Evolutionary conservation across 1,140 invertebrate species (phyloP).

Genomic region (Drosophila ercepeae): DNA sequence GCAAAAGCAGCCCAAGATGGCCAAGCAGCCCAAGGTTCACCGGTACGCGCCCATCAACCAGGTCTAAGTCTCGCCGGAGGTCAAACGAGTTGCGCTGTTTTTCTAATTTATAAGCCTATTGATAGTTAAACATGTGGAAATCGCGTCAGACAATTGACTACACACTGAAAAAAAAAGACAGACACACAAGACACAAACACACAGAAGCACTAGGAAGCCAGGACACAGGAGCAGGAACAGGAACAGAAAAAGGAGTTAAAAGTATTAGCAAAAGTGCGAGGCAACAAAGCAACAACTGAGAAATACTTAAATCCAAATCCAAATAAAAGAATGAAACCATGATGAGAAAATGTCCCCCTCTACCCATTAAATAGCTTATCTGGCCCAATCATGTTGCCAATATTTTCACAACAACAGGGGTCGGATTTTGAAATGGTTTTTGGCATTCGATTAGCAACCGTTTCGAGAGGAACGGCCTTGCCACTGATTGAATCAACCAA

Average conservation of each 20-base stretch:
- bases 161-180: conserved; percentile 11
- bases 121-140: conserved; percentile 63
- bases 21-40: conserved; percentile 85
- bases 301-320: conserved; percentile 53
- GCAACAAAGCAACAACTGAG: conserved; percentile 53
- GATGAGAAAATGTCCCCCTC: conserved; percentile 12
- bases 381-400: conserved; percentile 43
- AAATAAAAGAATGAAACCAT: conserved; percentile 34
- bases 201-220: conserved; percentile 23
- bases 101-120: conserved; percentile 80
- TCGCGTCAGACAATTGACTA: conserved; percentile 45
- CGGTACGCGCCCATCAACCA: conserved; percentile 85
- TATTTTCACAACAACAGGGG: conserved; percentile 27
- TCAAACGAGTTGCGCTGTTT: conserved; percentile 74
- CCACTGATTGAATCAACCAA: conserved; percentile 35
- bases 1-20: conserved; percentile 85
- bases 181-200: conserved; percentile 15
- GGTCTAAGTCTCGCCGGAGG: conserved; percentile 69
- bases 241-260: conserved; percentile 28
- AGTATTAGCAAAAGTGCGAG: conserved; percentile 66
- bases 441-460: conserved; percentile 48
- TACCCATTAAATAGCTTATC: conserved; percentile 51
- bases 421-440: conserved; percentile 7
- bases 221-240: conserved; percentile 18
- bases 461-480: conserved; percentile 56